Conservation (phyloP, 1,140 invertebrate genomes). For the Drosophila bipectinata region DNA sequence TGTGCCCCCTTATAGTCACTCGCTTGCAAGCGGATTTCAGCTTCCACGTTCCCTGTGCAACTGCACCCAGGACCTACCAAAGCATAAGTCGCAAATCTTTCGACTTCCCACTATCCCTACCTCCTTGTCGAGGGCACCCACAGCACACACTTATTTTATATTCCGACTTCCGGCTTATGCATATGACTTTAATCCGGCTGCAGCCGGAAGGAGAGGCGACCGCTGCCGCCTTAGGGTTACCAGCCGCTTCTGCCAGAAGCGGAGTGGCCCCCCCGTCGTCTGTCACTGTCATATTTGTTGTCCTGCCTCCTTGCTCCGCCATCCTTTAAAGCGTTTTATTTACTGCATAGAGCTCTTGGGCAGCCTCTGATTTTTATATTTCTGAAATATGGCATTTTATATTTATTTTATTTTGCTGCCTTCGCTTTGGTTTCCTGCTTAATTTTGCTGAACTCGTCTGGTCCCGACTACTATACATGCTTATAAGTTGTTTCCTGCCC, state of each 20-base stretch:
- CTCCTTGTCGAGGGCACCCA: not conserved
- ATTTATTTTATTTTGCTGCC: constrained; percentile 28
- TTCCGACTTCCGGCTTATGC: constrained; percentile 78
- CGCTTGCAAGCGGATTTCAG: constrained; percentile 29
- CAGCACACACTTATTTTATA: constrained; percentile 68
- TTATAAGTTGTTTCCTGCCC: constrained; percentile 76
- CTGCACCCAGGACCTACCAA: constrained; percentile 7
- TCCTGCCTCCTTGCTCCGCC: constrained; percentile 9
- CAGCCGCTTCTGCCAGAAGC: constrained; percentile 8
- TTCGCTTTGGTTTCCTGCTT: constrained; percentile 64
- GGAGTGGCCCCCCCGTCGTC: constrained; percentile 43
- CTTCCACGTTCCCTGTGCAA: constrained; percentile 37
- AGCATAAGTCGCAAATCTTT: constrained; percentile 70
- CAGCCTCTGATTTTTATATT: constrained; percentile 14
- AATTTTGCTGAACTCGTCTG: constrained; percentile 74
- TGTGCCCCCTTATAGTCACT: constrained; percentile 51
- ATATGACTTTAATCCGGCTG: constrained; percentile 77
- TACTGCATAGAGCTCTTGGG: constrained; percentile 29
- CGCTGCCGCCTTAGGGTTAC: constrained; percentile 36
- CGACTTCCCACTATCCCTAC: constrained; percentile 27
- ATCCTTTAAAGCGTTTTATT: constrained; percentile 68
- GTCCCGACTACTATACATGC: constrained; percentile 66
- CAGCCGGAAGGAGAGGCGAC: constrained; percentile 56
- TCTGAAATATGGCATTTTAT: constrained; percentile 22
- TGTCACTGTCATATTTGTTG: constrained; percentile 72